Evolutionary conservation across 2,113 vertebrate species (phyloP).

Genomic region (Ascaphus truei): DNA sequence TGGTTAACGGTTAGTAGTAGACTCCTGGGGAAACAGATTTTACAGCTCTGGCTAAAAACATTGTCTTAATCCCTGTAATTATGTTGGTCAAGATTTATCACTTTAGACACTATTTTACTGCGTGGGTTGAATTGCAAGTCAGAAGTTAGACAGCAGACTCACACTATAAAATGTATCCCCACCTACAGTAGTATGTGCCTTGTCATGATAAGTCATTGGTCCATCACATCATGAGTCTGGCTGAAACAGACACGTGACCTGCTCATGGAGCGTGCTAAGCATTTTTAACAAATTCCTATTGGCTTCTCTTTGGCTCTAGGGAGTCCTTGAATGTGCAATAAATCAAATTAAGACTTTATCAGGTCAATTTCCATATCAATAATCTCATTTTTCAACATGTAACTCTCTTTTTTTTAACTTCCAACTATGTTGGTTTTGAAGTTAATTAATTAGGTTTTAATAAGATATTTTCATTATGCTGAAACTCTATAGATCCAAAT

Average conservation of each 20-base stretch:
- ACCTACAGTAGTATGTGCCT: background rate
- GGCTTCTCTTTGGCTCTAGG: background rate
- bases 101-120: background rate
- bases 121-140: background rate
- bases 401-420: background rate
- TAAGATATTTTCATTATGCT: background rate
- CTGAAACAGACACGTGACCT: conserved; percentile 2
- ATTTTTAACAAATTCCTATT: conserved; percentile 11
- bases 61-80: conserved; percentile 18
- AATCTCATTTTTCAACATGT: background rate
- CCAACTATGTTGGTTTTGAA: background rate
- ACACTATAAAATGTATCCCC: conserved; percentile 1
- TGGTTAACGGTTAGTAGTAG: background rate
- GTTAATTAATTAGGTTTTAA: background rate
- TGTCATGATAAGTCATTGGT: conserved; percentile 22
- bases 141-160: conserved; percentile 4
- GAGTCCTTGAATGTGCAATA: background rate
- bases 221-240: conserved; percentile 1
- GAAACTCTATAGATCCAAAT: no score
- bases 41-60: background rate
- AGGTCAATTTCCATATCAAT: background rate
- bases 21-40: background rate
- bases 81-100: conserved; percentile 10
- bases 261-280: background rate
- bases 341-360: conserved; percentile 17